Evolutionary conservation across 2,888 invertebrate genomes (phyloP).

Genomic region (Clunio marinus): DNA sequence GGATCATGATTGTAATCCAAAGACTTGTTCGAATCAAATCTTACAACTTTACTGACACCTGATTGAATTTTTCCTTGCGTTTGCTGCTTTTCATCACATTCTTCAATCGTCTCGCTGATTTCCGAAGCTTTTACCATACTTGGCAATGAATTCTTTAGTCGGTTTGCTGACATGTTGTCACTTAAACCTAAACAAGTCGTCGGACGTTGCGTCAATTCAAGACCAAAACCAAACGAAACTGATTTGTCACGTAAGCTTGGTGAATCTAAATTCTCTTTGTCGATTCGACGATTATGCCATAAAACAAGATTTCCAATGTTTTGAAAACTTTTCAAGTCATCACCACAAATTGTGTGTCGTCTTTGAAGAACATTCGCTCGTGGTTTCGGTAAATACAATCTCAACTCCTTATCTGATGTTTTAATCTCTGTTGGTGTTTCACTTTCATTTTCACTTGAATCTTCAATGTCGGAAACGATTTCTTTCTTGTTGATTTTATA

Average conservation of each 20-base stretch:
- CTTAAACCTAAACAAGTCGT: conserved; percentile 61
- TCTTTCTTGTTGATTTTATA: conserved; percentile 42
- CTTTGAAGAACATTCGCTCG: conserved; percentile 66
- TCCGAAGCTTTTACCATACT: conserved; percentile 40
- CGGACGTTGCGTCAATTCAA: conserved; percentile 65
- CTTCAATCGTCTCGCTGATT: neutral
- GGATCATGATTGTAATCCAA: conserved; percentile 49
- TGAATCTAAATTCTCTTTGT: conserved; percentile 49
- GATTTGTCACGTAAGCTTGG: conserved; percentile 71
- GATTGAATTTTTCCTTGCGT: conserved; percentile 46
- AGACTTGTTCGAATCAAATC: conserved; percentile 49
- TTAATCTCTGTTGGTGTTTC: conserved; percentile 53
- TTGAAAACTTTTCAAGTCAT: conserved; percentile 57
- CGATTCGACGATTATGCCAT: conserved; percentile 68
- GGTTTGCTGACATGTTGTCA: conserved; percentile 40
- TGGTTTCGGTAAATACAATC: conserved; percentile 73
- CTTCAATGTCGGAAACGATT: conserved; percentile 50
- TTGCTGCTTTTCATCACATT: conserved; percentile 37
- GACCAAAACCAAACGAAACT: conserved; percentile 69
- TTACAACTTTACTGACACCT: conserved; percentile 51
- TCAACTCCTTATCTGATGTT: conserved; percentile 47
- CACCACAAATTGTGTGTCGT: conserved; percentile 83
- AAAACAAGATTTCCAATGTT: conserved; percentile 54
- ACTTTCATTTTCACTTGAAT: conserved; percentile 56
- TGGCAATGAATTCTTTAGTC: conserved; percentile 41